These are phyloP conservation scores for Ictalurus furcatus DNA, from an alignment of 2,113 vertebrate species.

Conservation along the genomic window DNA sequence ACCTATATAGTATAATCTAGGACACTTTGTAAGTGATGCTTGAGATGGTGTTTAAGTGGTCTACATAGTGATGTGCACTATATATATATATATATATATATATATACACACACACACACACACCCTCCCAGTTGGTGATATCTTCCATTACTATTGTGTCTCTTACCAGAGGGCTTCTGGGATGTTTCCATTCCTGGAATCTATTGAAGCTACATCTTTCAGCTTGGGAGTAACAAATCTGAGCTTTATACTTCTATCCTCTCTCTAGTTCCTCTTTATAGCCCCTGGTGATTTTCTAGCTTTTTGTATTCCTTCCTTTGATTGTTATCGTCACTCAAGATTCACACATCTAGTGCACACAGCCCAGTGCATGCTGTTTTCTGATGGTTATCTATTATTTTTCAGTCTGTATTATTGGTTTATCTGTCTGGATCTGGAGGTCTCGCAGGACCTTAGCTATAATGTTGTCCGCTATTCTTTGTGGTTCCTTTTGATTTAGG, in stretches of 20 bases:
- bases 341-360: background rate
- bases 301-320: constrained; percentile 21
- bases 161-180: background rate
- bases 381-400: constrained; percentile 18
- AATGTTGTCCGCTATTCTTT: background rate
- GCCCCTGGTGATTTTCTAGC: constrained; percentile 10
- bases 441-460: constrained; percentile 3
- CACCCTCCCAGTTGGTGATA: background rate
- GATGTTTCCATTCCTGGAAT: constrained; percentile 18
- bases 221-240: constrained; percentile 41
- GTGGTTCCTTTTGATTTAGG: background rate
- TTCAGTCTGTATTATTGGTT: constrained; percentile 7
- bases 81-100: background rate
- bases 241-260: background rate
- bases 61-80: background rate
- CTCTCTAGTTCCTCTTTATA: background rate
- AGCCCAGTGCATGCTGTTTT: background rate
- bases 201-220: constrained; percentile 4
- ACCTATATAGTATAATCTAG: background rate
- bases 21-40: constrained; percentile 16
- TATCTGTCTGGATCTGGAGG: constrained; percentile 22
- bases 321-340: constrained; percentile 3
- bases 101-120: background rate
- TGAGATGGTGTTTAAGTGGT: constrained; percentile 8
- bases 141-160: background rate